These are phyloP conservation scores for Cerceris rybyensis DNA, from an alignment of 2,888 invertebrate species.

Conservation along the genomic window DNA sequence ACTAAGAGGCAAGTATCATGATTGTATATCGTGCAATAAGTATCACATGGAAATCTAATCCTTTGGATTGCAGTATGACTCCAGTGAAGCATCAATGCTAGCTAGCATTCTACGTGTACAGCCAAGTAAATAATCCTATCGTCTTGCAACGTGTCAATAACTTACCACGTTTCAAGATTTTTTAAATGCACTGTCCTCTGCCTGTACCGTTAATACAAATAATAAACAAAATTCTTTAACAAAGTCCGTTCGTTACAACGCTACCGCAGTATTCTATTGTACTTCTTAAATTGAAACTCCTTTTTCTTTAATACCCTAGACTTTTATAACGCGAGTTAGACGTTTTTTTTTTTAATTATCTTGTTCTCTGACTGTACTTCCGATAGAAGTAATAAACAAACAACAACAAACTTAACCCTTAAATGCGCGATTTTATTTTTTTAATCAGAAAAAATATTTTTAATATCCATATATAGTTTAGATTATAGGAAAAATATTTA, in stretches of 20 bases:
- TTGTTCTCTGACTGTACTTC: no score
- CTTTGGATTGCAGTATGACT: slow-evolving; percentile 34
- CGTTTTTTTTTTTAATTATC: no score
- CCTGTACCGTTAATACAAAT: slow-evolving; percentile 9
- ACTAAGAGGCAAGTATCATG: slow-evolving; percentile 40
- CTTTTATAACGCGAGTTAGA: no score
- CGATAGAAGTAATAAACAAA: no score
- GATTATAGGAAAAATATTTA: no score
- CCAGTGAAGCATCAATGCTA: slow-evolving; percentile 47
- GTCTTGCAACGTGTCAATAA: slow-evolving; percentile 37
- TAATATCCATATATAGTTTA: no score
- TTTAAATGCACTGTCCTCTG: not conserved
- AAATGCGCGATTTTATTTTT: no score
- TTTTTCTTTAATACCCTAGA: no score
- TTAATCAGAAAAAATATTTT: no score
- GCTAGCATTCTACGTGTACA: slow-evolving; percentile 39
- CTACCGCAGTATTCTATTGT: not conserved
- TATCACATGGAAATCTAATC: slow-evolving; percentile 51
- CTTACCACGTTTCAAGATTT: slow-evolving; percentile 9
- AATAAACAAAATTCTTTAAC: slow-evolving; percentile 6
- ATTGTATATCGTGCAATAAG: slow-evolving; percentile 48
- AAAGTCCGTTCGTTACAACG: not conserved
- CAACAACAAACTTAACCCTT: no score
- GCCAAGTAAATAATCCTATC: slow-evolving; percentile 48
- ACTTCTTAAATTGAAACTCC: no score